Evolutionary conservation across 2,797 vertebrate species (phyloP).

Genomic region (Mormyrops attenuatus): DNA sequence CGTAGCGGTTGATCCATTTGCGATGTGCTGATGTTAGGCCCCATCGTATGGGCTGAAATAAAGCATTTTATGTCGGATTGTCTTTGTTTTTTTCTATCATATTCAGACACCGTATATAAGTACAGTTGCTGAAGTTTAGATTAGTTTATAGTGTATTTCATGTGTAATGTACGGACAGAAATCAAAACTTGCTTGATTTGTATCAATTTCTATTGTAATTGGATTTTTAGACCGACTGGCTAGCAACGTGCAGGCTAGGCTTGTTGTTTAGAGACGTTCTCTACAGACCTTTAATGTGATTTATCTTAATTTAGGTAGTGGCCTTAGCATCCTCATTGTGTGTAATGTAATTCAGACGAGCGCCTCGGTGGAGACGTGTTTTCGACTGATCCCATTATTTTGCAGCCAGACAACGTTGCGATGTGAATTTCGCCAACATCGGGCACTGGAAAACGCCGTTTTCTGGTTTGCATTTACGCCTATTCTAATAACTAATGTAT

Average conservation of each 20-base stretch:
- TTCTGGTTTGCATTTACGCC: background rate
- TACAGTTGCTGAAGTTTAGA: background rate
- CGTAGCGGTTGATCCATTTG: background rate
- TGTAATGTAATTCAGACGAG: background rate
- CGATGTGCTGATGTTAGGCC: background rate
- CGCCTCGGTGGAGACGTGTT: background rate
- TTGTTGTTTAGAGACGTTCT: background rate
- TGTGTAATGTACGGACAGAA: background rate
- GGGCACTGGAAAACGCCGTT: background rate
- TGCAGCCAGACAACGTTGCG: background rate
- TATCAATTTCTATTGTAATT: background rate
- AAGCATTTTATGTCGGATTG: background rate
- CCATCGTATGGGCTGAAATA: background rate
- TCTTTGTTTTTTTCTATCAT: background rate
- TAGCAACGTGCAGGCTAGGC: background rate
- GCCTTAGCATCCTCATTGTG: background rate
- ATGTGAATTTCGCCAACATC: background rate
- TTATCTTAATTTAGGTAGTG: background rate
- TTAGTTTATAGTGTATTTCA: background rate
- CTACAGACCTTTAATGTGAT: slow-evolving; percentile 5
- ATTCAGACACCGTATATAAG: background rate
- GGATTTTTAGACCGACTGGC: background rate
- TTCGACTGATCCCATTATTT: background rate
- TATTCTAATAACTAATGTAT: background rate
- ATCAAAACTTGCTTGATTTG: background rate